Evolutionary conservation across 1,140 invertebrate genomes (phyloP), one percentile per base, ranked within the genome.

Genomic region (Micrasema minimum): DNA sequence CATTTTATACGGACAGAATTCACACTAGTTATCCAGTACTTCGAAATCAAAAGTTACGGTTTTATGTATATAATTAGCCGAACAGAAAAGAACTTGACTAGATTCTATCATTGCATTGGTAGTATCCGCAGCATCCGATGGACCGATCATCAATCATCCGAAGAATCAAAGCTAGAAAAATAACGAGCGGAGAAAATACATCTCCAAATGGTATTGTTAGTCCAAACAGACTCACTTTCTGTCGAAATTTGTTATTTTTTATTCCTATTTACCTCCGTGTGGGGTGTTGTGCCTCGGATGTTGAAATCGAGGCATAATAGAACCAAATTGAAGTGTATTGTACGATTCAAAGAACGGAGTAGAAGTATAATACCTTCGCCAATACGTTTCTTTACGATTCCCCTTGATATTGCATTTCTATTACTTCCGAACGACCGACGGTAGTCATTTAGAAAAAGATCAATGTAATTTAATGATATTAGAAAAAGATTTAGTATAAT

Each of bases 161-260:
- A 18, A 12, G 12, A 12, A 26, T 23, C 59, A 46, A 64, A 46
- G 14, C 14, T 3, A 57, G 31, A 57, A 11, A 46, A 64, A 14
- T 9, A 16, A 26, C 18, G 16, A 38, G 12, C 7, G 12, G 26
- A 45, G 23, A 64, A 31, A 64, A 46, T 46, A 31, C 16, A 41
- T 46, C 23, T 14, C 22, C 43, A 37, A 64, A 41, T 45, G 26
- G 59, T 41, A 64, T 64, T 64, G 59, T 64, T 46, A 18, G 26
- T 31, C 41, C 6, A 16, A 22, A 64, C 16, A 64, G 22, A 26
- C 43, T 64, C 59, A 46, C 59, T 64, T 46, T 64, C 59, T 35
- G 59, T 64, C 9, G 59, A 64, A 26, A 31, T 45, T 46, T 31
- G 18, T 41, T 45, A 46, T 45, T 46, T 62, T 43, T 43, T 62